Percentiles rank a stretch among this genome's conserved stretches.
phyloP scores from a whole-genome alignment of 2,797 vertebrate genomes.

The Tenualosa ilisha region DNA sequence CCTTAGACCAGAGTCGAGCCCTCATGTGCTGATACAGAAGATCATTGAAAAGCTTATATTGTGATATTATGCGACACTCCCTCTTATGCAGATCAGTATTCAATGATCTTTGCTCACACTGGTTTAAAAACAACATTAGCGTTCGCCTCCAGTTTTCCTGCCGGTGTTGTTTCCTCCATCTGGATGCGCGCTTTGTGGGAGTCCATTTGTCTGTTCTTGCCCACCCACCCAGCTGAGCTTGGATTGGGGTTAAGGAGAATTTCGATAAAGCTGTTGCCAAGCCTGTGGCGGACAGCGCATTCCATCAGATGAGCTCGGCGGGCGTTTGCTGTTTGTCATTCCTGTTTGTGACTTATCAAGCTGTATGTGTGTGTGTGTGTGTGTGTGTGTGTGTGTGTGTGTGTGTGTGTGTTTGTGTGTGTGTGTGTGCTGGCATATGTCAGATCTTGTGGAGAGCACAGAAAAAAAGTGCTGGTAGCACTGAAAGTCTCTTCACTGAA shows the following conservation, averaged over 20 bases:
- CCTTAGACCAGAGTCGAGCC: too few species aligned
- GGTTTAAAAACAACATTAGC: neutral
- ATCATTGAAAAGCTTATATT: too few species aligned
- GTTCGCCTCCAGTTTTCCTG: neutral
- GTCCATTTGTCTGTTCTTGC: neutral
- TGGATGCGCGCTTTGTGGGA: neutral
- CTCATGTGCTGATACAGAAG: too few species aligned
- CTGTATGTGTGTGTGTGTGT: constrained; percentile 15
- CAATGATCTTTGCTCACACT: neutral
- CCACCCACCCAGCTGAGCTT: neutral
- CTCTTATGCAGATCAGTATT: too few species aligned
- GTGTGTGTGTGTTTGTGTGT: constrained; percentile 2
- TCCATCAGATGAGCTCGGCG: neutral
- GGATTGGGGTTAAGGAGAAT: constrained; percentile 8
- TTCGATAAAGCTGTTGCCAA: neutral
- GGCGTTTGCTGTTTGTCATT: constrained; percentile 5
- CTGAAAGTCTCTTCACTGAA: constrained; percentile 3
- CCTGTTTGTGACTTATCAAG: constrained; percentile 6
- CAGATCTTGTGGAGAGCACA: neutral
- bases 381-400: constrained; percentile 18
- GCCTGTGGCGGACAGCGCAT: neutral
- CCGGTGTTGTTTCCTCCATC: neutral
- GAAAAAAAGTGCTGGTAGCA: neutral
- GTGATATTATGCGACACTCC: too few species aligned
- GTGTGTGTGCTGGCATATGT: constrained; percentile 3